Evolutionary conservation across 2,797 vertebrate species (phyloP).

Genomic region (Typhlichthys subterraneus): DNA sequence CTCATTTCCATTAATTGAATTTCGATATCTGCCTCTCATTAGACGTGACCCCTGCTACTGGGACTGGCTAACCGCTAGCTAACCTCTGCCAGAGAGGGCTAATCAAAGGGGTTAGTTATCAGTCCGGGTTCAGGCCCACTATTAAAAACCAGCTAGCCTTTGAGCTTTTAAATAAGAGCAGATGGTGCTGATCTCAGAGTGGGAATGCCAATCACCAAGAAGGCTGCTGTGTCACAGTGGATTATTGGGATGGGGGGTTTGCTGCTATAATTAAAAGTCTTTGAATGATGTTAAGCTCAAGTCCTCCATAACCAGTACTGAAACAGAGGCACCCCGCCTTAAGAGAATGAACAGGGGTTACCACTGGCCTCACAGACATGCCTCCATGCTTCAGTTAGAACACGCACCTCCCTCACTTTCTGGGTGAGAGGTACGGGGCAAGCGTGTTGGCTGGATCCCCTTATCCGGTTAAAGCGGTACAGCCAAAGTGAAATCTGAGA

Average conservation of each 20-base stretch:
- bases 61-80: conserved; percentile 67
- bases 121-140: conserved; percentile 47
- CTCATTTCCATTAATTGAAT: conserved; percentile 87
- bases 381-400: conserved; percentile 19
- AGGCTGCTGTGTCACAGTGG: conserved; percentile 1
- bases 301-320: conserved; percentile 2
- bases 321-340: conserved; percentile 14
- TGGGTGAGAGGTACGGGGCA: conserved; percentile 50
- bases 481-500: conserved; percentile 65
- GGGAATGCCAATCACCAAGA: conserved; percentile 17
- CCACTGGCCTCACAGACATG: background rate
- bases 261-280: conserved; percentile 30
- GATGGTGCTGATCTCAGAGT: conserved; percentile 25
- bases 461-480: conserved; percentile 65
- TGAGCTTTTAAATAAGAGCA: conserved; percentile 45
- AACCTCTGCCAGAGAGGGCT: conserved; percentile 54
- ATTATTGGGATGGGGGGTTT: conserved; percentile 1
- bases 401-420: conserved; percentile 42
- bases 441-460: conserved; percentile 52
- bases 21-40: conserved; percentile 82
- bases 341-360: background rate
- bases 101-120: conserved; percentile 62
- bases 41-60: conserved; percentile 68
- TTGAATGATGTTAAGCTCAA: conserved; percentile 13
- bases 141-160: conserved; percentile 30